These are phyloP conservation scores for Selenia dentaria DNA, from an alignment of 2,888 invertebrate genomes.

Conservation along the genomic window DNA sequence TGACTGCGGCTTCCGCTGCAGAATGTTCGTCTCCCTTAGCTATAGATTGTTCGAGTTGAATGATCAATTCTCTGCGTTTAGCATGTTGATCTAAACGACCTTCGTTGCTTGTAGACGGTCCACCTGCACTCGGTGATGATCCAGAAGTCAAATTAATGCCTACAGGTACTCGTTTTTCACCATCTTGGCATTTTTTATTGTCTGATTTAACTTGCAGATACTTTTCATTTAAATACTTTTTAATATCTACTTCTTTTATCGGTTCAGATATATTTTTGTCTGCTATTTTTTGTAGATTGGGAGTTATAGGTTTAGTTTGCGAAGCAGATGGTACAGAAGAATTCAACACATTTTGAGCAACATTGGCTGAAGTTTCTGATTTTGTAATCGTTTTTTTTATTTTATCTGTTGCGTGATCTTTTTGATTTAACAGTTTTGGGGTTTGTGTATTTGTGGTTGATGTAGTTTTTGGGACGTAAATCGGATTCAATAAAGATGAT, in stretches of 20 bases:
- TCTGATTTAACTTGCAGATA: neutral
- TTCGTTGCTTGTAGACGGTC: conserved; percentile 7
- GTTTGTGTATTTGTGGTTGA: conserved; percentile 20
- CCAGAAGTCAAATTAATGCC: neutral
- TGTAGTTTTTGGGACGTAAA: conserved; percentile 45
- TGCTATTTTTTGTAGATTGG: neutral
- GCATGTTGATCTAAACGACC: conserved; percentile 52
- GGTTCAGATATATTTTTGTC: conserved; percentile 9
- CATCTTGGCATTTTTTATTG: conserved; percentile 7
- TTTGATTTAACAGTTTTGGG: conserved; percentile 7
- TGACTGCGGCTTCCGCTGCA: conserved; percentile 90
- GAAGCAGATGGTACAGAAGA: conserved; percentile 2
- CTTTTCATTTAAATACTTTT: conserved; percentile 18
- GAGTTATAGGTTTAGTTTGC: conserved; percentile 1
- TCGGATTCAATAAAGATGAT: conserved; percentile 66
- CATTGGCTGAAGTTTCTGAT: neutral
- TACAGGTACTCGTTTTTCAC: conserved; percentile 10
- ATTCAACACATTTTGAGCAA: conserved; percentile 2
- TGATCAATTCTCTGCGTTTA: conserved; percentile 79
- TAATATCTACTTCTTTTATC: conserved; percentile 12
- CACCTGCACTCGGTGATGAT: neutral
- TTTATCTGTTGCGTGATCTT: conserved; percentile 4
- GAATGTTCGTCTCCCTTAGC: conserved; percentile 90
- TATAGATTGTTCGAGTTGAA: conserved; percentile 91
- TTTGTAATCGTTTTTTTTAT: conserved; percentile 5